Evolutionary conservation across 2,797 vertebrate species (phyloP).

Genomic region (Esox lucius): DNA sequence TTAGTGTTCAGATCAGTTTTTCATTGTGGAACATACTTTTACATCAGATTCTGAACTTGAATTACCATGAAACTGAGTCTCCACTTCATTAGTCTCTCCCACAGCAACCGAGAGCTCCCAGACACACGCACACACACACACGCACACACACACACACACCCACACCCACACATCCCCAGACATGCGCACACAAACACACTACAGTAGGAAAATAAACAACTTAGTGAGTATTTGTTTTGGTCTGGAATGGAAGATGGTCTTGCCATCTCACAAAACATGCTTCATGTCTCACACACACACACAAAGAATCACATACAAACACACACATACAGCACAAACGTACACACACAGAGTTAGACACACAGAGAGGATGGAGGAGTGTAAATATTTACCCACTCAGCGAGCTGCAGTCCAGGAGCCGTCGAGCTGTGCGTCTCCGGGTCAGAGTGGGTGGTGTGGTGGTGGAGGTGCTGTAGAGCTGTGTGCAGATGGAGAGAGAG

Average conservation of each 20-base stretch:
- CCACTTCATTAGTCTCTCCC: constrained; percentile 43
- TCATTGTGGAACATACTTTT: background rate
- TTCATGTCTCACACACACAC: constrained; percentile 14
- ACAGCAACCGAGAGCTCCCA: constrained; percentile 39
- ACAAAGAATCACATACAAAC: background rate
- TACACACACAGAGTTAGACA: constrained; percentile 2
- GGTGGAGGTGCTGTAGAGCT: constrained; percentile 39
- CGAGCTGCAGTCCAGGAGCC: constrained; percentile 71
- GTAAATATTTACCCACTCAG: constrained; percentile 66
- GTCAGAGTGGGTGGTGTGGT: constrained; percentile 36
- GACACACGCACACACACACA: constrained; percentile 33
- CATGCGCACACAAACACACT: background rate
- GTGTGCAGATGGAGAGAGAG: constrained; percentile 48
- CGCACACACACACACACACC: constrained; percentile 37
- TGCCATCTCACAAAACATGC: constrained; percentile 44
- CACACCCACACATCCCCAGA: constrained; percentile 4
- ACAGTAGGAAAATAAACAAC: constrained; percentile 61
- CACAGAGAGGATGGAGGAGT: constrained; percentile 24
- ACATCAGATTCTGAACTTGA: constrained; percentile 49
- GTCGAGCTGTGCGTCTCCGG: constrained; percentile 51
- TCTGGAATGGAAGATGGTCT: constrained; percentile 67
- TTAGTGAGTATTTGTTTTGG: constrained; percentile 71
- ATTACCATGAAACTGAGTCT: constrained; percentile 41
- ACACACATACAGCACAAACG: constrained; percentile 1
- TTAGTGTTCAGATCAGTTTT: background rate